Base-by-base conservation (phyloP, 2,797 vertebrate genomes). In the Microtus californicus region DNA sequence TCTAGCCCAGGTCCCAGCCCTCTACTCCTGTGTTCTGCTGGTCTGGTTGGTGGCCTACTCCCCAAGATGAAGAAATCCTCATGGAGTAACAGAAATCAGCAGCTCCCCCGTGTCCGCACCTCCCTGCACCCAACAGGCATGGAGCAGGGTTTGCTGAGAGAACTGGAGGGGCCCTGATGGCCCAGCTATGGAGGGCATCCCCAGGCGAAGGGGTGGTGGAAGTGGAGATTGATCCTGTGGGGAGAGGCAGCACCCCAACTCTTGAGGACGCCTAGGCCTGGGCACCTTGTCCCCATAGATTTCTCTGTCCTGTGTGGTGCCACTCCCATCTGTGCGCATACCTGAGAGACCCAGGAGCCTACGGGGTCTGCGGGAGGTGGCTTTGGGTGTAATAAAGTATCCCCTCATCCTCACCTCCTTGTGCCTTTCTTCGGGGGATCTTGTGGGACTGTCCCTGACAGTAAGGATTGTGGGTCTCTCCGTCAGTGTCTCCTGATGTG, bases 301-400 rank as follows among this genome's bases (percentile, higher is more conserved):
- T 31, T 74, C 92, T 21, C 6, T 10, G 34, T 56, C 65, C 37
- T 27, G 2, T 37, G n/a, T 40, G 37, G 43, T 43, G 8, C 0
- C 3, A 5, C 17, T 69, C 65, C 71, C 3, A 4, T 37, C 40
- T 54, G 45, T 8, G 31, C 21, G 21, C n/a, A 54, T 4, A 0
- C 80, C n/a, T 6, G 5, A 25, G 5, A 25, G 43, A 54, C 51
- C 27, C 5, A 0, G 37, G 71, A 65, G 54, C 59, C 56, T 21
- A 5, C 0, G 0, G 87, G 43, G 37, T 63, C 37, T 23, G 7
- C 19, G 3, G 63, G 45, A 37, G 34, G 43, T 29, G 45, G 14
- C 19, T 10, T 2, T n/a, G 1, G 9, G 9, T 0, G 0, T n/a
- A 97, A 92, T 97, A 94, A 96, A 94, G 40, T 21, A 19, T 69